Evolutionary conservation across 2,113 vertebrate species (phyloP).

Genomic region (Coracopsis vasa): DNA sequence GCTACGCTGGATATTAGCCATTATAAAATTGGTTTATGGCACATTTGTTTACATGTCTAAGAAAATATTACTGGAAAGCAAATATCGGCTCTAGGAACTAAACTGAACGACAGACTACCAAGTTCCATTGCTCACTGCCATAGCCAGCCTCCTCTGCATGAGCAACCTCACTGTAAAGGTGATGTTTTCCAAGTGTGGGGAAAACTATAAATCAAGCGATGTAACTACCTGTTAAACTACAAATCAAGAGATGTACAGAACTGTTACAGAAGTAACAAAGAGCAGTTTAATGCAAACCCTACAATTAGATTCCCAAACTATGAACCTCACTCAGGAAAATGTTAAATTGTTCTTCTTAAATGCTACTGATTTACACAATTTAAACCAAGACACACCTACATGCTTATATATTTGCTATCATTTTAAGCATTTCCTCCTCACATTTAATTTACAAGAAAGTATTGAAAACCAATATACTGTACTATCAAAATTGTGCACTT

Average conservation of each 20-base stretch:
- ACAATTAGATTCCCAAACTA: constrained; percentile 63
- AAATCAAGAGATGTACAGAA: constrained; percentile 57
- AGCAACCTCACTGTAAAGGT: constrained; percentile 62
- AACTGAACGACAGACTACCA: not conserved
- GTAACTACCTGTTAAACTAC: not conserved
- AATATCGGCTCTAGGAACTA: not conserved
- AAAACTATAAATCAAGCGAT: too few species aligned
- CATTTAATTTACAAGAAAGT: not conserved
- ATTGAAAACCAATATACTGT: not conserved
- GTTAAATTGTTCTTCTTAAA: constrained; percentile 44
- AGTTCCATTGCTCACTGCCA: constrained; percentile 44
- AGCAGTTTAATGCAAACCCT: constrained; percentile 57
- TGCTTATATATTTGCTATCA: not conserved
- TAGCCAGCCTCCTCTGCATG: constrained; percentile 48
- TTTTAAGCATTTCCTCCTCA: constrained; percentile 36
- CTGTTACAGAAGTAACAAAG: constrained; percentile 46
- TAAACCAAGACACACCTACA: not conserved
- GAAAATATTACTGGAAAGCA: not conserved
- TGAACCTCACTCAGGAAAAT: constrained; percentile 52
- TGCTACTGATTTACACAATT: constrained; percentile 34
- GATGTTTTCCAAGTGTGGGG: constrained; percentile 54
- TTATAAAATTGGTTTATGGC: not conserved
- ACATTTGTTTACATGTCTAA: not conserved
- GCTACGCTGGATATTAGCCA: not conserved
- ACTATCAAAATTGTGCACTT: constrained; percentile 3